Percentiles rank a stretch among this genome's conserved stretches.
phyloP scores from a whole-genome alignment of 1,140 invertebrate species.

The Octopus sinensis region DNA sequence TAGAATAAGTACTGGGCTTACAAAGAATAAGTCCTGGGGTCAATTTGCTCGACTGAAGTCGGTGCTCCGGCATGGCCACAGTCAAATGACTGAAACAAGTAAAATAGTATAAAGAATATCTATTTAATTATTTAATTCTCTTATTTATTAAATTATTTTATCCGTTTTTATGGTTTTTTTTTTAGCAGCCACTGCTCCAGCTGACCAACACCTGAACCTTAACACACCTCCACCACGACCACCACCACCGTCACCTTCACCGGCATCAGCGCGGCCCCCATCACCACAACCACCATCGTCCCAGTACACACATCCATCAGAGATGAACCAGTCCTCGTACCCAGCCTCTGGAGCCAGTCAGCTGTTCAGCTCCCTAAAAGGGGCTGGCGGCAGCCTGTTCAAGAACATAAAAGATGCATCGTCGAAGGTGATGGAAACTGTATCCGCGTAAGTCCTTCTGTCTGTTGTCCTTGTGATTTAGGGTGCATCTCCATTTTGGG shows the following conservation, averaged over 20 bases:
- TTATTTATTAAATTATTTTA: background rate
- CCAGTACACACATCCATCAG: background rate
- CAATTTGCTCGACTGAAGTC: no score
- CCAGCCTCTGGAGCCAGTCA: constrained; percentile 28
- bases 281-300: background rate
- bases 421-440: constrained; percentile 91
- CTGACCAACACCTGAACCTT: constrained; percentile 11
- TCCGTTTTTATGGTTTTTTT: background rate
- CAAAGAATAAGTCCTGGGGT: no score
- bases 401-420: constrained; percentile 95
- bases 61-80: no score
- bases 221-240: constrained; percentile 13
- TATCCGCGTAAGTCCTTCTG: constrained; percentile 75
- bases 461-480: no score
- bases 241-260: constrained; percentile 11
- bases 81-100: no score
- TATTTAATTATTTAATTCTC: no score
- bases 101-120: no score
- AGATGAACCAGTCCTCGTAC: constrained; percentile 9
- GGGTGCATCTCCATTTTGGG: no score
- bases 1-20: no score
- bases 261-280: background rate
- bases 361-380: constrained; percentile 52
- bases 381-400: constrained; percentile 59
- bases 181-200: constrained; percentile 12